Base-by-base conservation (phyloP, 64 coral and sea anemone genomes). In the Astreopora myriophthalma region DNA sequence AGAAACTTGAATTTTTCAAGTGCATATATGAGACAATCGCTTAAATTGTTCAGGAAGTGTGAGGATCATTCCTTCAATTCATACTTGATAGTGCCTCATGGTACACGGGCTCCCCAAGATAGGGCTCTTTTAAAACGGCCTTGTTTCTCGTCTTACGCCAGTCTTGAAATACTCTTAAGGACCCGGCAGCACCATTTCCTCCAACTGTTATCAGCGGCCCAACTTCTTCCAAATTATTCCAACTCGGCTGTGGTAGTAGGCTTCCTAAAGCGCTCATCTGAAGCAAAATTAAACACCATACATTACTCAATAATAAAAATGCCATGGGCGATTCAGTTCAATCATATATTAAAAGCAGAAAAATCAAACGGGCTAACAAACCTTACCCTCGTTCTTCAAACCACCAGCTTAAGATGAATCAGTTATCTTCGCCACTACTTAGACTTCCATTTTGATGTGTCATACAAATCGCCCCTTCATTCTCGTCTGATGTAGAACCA, bases 361-460 rank as follows among this genome's bases (percentile, higher is more conserved):
- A 74, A 37, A 40, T 74, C 33, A 34, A 74, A 40, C 71, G 14
- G 71, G 71, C 71, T 74, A 74, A 74, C 33, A 34, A 74, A 74
- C 1, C 71, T 74, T 74, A 74, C 71, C 71, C 71, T 74, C 71
- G 71, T 74, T 34, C 71, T 74, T 28, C 28, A 71, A 74, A 74
- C 71, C 71, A 74, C n/a, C 32, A 74, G 71, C 71, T 74, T 74
- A 34, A 74, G 71, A 28, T 74, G 32, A 74, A 74, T 74, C n/a
- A n/a, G n/a, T n/a, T n/a, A n/a, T n/a, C 52, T 36, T 74, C 71
- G 71, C 32, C 71, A 40, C 1, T 38, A 37, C 33, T 74, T 74
- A 19, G 71, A 74, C 27, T 74, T 74, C 29, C 22, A 28, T 74
- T 33, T 74, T 74, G 71, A 34, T 74, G 71, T 74, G 52, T 58